Conservation (phyloP, 2,888 invertebrate genomes). For the Synanthedon tipuliformis region DNA sequence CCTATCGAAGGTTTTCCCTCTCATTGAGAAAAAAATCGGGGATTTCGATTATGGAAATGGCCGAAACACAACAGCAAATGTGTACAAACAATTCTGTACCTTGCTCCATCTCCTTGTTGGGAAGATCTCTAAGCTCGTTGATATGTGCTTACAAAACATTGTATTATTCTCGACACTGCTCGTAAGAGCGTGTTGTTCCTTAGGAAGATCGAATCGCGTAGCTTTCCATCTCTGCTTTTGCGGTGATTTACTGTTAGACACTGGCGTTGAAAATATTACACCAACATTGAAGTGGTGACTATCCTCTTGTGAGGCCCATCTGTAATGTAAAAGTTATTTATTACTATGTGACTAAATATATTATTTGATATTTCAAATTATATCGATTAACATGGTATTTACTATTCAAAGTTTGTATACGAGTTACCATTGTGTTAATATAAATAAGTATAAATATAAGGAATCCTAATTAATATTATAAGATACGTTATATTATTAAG, state of each 20-base stretch:
- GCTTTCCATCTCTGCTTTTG: slow-evolving; percentile 62
- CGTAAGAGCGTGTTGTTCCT: slow-evolving; percentile 47
- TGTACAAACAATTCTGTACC: slow-evolving; percentile 18
- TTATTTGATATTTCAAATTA: too few relatives aligned
- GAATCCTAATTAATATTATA: too few relatives aligned
- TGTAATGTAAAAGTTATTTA: slow-evolving; percentile 13
- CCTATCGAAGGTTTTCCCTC: too few relatives aligned
- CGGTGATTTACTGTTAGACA: slow-evolving; percentile 54
- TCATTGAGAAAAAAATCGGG: too few relatives aligned
- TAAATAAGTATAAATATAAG: too few relatives aligned
- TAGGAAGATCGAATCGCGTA: slow-evolving; percentile 74
- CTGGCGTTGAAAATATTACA: slow-evolving; percentile 86
- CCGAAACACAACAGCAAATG: too few relatives aligned
- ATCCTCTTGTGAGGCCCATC: slow-evolving; percentile 73
- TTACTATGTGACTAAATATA: not conserved
- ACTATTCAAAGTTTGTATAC: too few relatives aligned
- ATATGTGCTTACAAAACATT: slow-evolving; percentile 56
- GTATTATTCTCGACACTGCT: slow-evolving; percentile 50
- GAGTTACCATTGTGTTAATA: too few relatives aligned
- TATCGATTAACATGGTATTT: too few relatives aligned
- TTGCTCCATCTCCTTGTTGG: slow-evolving; percentile 59
- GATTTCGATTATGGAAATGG: too few relatives aligned
- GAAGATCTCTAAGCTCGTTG: slow-evolving; percentile 64
- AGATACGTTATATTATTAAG: too few relatives aligned
- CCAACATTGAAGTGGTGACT: slow-evolving; percentile 71